Evolutionary conservation across 2,888 invertebrate genomes (phyloP).

Genomic region (Dasypogon diadema): DNA sequence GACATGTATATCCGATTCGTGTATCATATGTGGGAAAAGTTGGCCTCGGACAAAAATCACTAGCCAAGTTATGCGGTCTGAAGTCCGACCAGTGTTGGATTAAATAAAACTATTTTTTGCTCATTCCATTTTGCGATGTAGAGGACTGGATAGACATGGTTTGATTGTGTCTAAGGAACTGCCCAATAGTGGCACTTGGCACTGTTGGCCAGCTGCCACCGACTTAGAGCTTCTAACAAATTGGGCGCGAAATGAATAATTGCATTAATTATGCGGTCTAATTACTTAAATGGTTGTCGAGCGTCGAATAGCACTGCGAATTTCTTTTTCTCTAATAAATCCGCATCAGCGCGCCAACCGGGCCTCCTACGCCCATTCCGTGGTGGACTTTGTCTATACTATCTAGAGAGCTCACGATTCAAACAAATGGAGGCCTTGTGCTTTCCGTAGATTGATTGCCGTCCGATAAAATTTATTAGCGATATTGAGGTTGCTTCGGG

Average conservation of each 20-base stretch:
- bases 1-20: neutral
- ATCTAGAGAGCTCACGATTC: too few relatives aligned
- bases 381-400: too few relatives aligned
- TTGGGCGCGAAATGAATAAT: constrained; percentile 36
- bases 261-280: constrained; percentile 40
- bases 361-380: too few relatives aligned
- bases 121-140: neutral
- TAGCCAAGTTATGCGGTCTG: neutral
- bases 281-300: constrained; percentile 35
- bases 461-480: neutral
- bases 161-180: neutral
- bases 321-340: too few relatives aligned
- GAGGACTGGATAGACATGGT: neutral
- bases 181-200: neutral
- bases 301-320: neutral
- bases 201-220: neutral
- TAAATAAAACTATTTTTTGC: neutral
- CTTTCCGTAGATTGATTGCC: constrained; percentile 8
- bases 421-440: neutral
- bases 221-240: neutral
- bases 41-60: neutral
- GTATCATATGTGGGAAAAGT: neutral
- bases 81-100: neutral
- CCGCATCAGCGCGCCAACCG: too few relatives aligned
- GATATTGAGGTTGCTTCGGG: neutral